A percentile compares a stretch with the other conserved stretches of the same genome.
phyloP scores from a whole-genome alignment of 2,888 invertebrate genomes.

The Tipula confusa region DNA sequence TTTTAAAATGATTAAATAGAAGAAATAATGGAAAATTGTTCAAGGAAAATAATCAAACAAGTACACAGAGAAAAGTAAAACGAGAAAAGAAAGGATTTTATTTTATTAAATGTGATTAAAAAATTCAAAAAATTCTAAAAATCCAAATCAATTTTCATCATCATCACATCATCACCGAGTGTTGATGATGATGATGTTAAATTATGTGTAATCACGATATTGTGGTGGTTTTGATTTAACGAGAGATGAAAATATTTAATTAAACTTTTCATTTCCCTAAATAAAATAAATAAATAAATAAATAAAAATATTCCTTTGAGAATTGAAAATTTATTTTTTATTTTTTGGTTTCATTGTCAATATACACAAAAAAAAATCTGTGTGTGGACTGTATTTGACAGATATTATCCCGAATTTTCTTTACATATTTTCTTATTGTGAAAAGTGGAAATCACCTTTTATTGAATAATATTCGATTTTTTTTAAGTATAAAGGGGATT shows the following conservation, averaged over 20 bases:
- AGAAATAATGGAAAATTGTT: neutral
- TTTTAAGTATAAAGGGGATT: neutral
- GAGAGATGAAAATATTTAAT: constrained; percentile 12
- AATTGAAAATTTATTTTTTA: neutral
- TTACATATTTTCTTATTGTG: neutral
- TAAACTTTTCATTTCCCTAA: constrained; percentile 1
- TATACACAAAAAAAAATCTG: neutral
- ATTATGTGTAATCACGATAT: constrained; percentile 9
- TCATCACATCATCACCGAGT: neutral
- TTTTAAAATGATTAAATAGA: constrained; percentile 20
- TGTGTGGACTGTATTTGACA: neutral
- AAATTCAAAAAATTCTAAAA: neutral
- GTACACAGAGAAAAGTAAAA: neutral
- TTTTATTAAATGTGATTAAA: neutral
- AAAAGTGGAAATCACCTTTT: constrained; percentile 25
- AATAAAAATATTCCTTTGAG: neutral
- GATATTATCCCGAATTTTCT: constrained; percentile 20
- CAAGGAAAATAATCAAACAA: neutral
- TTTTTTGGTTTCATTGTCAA: neutral
- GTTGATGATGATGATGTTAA: neutral
- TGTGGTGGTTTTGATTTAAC: constrained; percentile 4
- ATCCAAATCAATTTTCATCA: neutral
- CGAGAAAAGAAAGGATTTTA: neutral
- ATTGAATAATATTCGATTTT: neutral
- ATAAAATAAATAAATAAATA: neutral